Conservation (phyloP, 2,113 vertebrate genomes). For the Gorsachius goisagi region DNA sequence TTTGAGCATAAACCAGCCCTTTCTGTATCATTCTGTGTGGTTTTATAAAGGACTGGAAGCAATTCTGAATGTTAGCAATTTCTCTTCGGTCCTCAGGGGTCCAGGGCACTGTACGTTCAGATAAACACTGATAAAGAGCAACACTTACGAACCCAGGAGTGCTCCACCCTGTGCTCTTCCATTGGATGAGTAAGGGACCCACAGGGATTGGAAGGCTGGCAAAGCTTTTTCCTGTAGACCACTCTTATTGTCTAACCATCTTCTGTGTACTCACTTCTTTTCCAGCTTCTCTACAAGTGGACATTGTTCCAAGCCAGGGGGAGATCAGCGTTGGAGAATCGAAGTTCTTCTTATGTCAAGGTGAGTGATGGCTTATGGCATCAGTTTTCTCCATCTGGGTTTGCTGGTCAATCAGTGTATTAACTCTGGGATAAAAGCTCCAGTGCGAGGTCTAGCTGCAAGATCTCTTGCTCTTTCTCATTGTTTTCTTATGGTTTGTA, state of each 20-base stretch:
- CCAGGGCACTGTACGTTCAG: neutral
- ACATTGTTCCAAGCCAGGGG: constrained; percentile 91
- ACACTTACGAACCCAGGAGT: neutral
- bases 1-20: neutral
- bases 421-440: neutral
- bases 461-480: neutral
- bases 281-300: constrained; percentile 90
- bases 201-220: neutral
- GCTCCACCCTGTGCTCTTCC: neutral
- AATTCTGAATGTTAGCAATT: neutral
- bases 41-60: neutral
- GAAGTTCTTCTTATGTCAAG: constrained; percentile 98
- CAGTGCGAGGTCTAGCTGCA: neutral
- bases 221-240: neutral
- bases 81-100: neutral
- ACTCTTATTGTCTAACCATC: neutral
- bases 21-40: neutral
- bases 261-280: neutral
- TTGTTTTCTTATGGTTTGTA: neutral
- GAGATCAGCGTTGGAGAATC: constrained; percentile 98
- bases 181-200: too few relatives aligned
- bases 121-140: neutral
- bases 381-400: neutral
- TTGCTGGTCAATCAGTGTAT: neutral
- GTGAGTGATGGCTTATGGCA: constrained; percentile 62